Evolutionary conservation across 2,797 vertebrate species (phyloP), one percentile per base, ranked within the genome.

Genomic region (Adrianichthys oophorus): DNA sequence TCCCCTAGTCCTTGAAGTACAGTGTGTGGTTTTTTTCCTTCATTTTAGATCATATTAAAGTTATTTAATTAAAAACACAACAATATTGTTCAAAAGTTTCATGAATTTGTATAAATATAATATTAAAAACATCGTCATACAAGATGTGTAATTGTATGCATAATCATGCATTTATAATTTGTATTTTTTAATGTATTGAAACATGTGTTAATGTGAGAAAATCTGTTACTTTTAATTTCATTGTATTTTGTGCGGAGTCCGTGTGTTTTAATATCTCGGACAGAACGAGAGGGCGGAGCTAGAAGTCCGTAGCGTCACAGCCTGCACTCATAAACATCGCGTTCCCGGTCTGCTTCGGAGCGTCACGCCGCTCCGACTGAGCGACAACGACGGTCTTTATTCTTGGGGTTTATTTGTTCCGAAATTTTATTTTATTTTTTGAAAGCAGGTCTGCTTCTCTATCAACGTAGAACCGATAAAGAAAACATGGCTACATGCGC

Each of bases 271-370:
- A 70, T 1, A 1, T 19, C 19, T 41, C 53, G 18, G 52, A 15
- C 41, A 56, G 56, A n/a, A 40, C 65, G 51, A 16, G 43, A 46
- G 19, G 48, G 54, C 56, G 42, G 70, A 59, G 29, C n/a, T 6
- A 24, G 50, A 57, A 21, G n/a, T n/a, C 54, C 26, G 57, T 45
- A 52, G 43, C 7, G 65, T 86, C 19, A 17, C 15, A 48, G 51
- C 57, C 53, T 49, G 48, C 48, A 73, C 56, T 80, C 65, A 88
- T 90, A 89, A 89, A 85, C 76, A 79, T 15, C 61, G 47, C 75
- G 12, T 59, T 59, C 56, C 48, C 56, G 70, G 47, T 75, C 40
- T 15, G 60, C 52, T 47, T 17, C 14, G 0, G 4, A 44, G 29
- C 12, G 29, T 49, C 67, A 50, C 18, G 65, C 48, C 15, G 48